phyloP scores from a whole-genome alignment of 53 echinoderm and acorn worm genomes.

The Zoroaster sp. region DNA sequence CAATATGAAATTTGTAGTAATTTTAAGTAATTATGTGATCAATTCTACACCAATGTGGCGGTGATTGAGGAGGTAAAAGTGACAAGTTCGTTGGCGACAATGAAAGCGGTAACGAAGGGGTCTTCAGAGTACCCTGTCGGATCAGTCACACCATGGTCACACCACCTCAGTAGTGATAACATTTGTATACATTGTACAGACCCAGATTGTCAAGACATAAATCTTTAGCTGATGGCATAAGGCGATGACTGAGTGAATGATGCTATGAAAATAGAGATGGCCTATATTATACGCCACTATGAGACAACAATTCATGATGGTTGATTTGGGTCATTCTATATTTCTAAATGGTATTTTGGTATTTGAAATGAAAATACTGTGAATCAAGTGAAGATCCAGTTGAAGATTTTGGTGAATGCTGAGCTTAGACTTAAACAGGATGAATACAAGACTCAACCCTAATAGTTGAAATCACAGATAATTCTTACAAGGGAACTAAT shows the following conservation, averaged over 20 bases:
- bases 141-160: neutral
- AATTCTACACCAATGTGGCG: neutral
- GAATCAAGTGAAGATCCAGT: too few species aligned
- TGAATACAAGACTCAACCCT: too few species aligned
- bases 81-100: neutral
- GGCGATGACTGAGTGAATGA: neutral
- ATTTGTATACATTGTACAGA: neutral
- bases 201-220: neutral
- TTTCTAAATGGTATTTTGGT: too few species aligned
- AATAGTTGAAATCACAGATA: too few species aligned
- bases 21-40: neutral
- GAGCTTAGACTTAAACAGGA: too few species aligned
- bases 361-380: too few species aligned
- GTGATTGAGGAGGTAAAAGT: neutral
- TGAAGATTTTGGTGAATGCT: too few species aligned
- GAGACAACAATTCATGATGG: neutral
- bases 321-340: neutral
- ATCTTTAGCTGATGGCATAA: neutral
- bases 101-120: neutral
- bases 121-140: neutral
- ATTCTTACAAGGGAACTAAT: too few species aligned
- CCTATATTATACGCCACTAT: neutral
- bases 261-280: neutral
- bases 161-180: neutral
- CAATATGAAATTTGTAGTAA: neutral